Conservation (phyloP, 2,888 invertebrate genomes). For the Onthophagus sagittarius region DNA sequence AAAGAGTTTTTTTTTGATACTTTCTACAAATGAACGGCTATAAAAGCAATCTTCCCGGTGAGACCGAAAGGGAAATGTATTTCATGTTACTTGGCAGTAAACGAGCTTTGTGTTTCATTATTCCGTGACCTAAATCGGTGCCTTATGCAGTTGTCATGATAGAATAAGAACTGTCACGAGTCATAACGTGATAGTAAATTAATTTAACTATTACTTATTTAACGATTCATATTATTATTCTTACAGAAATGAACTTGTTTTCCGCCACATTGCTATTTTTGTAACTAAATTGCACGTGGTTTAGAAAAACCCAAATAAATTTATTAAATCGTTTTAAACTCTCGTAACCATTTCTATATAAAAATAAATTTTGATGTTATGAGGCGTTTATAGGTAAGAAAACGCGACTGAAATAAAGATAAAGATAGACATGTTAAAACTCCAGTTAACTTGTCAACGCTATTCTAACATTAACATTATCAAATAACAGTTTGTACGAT, state of each 20-base stretch:
- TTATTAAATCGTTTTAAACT: neutral
- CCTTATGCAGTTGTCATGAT: neutral
- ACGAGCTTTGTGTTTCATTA: neutral
- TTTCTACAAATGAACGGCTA: neutral
- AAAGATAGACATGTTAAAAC: too few species aligned
- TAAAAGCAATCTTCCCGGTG: neutral
- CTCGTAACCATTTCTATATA: neutral
- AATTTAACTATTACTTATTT: too few species aligned
- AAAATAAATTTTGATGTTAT: too few species aligned
- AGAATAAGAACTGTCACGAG: neutral
- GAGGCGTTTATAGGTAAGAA: too few species aligned
- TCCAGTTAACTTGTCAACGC: too few species aligned
- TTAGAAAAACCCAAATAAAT: neutral
- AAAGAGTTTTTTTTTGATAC: neutral
- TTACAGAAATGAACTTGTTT: too few species aligned
- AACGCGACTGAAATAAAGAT: too few species aligned
- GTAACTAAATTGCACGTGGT: neutral
- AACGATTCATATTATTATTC: too few species aligned
- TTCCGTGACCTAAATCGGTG: neutral
- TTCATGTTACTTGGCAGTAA: neutral
- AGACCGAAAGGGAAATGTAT: neutral
- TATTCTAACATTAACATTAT: neutral
- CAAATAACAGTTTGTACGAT: too few species aligned
- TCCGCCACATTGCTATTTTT: neutral
- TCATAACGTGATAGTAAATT: neutral